phyloP scores from a whole-genome alignment of 2,888 invertebrate species.

The Noctua pronuba region DNA sequence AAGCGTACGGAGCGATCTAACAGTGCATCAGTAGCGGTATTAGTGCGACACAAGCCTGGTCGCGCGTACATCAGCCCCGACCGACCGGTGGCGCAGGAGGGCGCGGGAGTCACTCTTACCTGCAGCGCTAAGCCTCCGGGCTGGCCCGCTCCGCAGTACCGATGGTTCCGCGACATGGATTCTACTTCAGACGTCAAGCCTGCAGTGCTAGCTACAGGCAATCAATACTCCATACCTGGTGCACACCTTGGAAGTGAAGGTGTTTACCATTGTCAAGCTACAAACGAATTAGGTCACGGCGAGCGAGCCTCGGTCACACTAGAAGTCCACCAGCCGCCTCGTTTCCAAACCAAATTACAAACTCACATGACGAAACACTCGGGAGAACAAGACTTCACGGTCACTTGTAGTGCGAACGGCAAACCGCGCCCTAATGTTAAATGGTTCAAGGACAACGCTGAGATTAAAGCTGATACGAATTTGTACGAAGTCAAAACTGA shows the following conservation, averaged over 20 bases:
- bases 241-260: slow-evolving; percentile 97
- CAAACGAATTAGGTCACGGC: slow-evolving; percentile 96
- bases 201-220: slow-evolving; percentile 94
- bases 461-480: slow-evolving; percentile 94
- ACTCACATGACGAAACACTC: slow-evolving; percentile 95
- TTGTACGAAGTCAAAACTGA: slow-evolving; percentile 95
- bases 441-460: slow-evolving; percentile 96
- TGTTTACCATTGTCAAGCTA: slow-evolving; percentile 96
- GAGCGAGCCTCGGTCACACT: slow-evolving; percentile 95
- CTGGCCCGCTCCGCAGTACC: slow-evolving; percentile 97
- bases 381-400: slow-evolving; percentile 94
- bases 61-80: slow-evolving; percentile 95
- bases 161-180: slow-evolving; percentile 96
- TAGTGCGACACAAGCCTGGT: slow-evolving; percentile 96
- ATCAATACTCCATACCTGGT: slow-evolving; percentile 95
- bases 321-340: slow-evolving; percentile 97
- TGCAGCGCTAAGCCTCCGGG: slow-evolving; percentile 97
- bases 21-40: slow-evolving; percentile 94
- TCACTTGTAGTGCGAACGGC: slow-evolving; percentile 96
- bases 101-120: slow-evolving; percentile 94
- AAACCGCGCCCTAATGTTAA: slow-evolving; percentile 96
- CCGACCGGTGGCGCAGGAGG: slow-evolving; percentile 95
- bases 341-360: slow-evolving; percentile 95
- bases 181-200: slow-evolving; percentile 90
- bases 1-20: slow-evolving; percentile 94